phyloP scores from a whole-genome alignment of 2,888 invertebrate genomes.

The Phytoseiulus persimilis region DNA sequence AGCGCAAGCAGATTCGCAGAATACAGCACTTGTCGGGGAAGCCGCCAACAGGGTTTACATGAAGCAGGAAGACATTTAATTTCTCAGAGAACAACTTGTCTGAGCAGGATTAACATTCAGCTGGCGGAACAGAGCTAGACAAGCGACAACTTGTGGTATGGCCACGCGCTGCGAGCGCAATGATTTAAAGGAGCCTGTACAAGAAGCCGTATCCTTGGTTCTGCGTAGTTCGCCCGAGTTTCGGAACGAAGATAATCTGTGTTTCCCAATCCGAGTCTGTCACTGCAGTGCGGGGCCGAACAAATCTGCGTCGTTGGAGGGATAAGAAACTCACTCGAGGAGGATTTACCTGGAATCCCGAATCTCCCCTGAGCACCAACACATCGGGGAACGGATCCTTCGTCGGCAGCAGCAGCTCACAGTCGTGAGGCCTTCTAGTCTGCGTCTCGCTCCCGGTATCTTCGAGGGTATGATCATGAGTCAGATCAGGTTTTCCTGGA shows the following conservation, averaged over 20 bases:
- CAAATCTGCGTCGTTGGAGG: neutral
- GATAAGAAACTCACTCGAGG: neutral
- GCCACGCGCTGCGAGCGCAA: neutral
- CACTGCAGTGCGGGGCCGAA: neutral
- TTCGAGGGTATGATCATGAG: no score
- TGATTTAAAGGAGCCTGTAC: neutral
- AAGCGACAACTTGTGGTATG: neutral
- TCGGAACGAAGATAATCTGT: neutral
- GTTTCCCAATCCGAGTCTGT: neutral
- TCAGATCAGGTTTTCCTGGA: no score
- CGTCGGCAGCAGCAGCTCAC: neutral
- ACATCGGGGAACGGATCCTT: neutral
- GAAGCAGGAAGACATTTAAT: neutral
- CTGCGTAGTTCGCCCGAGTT: neutral
- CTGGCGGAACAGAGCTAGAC: neutral
- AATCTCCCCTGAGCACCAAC: neutral
- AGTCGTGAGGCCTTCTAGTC: no score
- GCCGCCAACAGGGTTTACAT: neutral
- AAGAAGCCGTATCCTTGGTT: neutral
- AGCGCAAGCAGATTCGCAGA: neutral
- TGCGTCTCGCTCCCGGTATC: no score
- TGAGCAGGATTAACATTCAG: neutral
- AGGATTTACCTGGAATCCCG: neutral
- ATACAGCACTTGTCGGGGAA: neutral
- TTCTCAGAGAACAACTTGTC: neutral